A percentile compares a stretch with the other conserved stretches of the same genome.
These are phyloP conservation scores for Dinothrombium tinctorium DNA, from an alignment of 1,140 invertebrate species.

Conservation along the genomic window DNA sequence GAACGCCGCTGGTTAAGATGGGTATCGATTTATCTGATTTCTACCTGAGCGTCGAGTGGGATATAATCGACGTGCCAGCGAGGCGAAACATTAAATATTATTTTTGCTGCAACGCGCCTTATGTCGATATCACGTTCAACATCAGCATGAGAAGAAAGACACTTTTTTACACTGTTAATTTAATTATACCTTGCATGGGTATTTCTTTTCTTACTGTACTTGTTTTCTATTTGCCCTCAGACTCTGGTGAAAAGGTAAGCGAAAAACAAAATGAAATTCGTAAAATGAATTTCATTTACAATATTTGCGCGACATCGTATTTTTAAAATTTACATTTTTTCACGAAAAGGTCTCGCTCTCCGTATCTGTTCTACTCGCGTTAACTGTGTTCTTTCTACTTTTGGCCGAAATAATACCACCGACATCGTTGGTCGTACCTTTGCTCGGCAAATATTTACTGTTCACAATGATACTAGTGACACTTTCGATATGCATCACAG, in stretches of 20 bases:
- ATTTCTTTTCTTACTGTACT: constrained; percentile 90
- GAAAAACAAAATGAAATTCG: too few species aligned
- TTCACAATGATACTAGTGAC: constrained; percentile 97
- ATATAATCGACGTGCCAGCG: constrained; percentile 77
- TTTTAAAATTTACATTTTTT: too few species aligned
- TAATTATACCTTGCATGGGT: constrained; percentile 83
- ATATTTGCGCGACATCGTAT: too few species aligned
- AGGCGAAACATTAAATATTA: constrained; percentile 45
- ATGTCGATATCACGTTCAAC: constrained; percentile 85
- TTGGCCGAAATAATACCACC: constrained; percentile 67
- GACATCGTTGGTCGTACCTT: constrained; percentile 32
- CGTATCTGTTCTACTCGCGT: constrained; percentile 73
- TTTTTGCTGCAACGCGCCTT: constrained; percentile 39
- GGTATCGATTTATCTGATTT: constrained; percentile 70
- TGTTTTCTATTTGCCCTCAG: constrained; percentile 93
- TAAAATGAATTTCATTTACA: too few species aligned
- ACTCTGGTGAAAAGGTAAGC: constrained; percentile 85
- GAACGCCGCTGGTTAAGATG: constrained; percentile 53
- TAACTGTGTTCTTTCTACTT: constrained; percentile 97
- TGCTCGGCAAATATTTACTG: constrained; percentile 40
- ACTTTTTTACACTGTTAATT: constrained; percentile 87
- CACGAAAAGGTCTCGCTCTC: constrained; percentile 34
- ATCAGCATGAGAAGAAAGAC: constrained; percentile 85
- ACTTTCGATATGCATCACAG: constrained; percentile 84
- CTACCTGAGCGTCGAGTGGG: constrained; percentile 91